Percentiles rank a stretch among this genome's conserved stretches.
Evolutionary conservation across 2,113 vertebrate genomes (phyloP).

Genomic region (Litocranius walleri): DNA sequence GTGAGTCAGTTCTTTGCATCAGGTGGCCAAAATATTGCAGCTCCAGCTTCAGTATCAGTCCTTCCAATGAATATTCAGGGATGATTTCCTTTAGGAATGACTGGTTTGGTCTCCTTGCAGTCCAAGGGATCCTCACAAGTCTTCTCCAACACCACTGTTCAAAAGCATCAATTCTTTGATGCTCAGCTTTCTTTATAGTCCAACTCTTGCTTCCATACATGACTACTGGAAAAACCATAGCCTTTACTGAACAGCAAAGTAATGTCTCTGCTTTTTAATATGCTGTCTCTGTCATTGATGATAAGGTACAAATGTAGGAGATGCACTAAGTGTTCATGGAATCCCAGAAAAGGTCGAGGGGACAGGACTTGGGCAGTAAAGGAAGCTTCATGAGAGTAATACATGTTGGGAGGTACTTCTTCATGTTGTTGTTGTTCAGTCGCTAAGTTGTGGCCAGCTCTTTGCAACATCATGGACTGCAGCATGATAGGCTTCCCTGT

Average conservation of each 20-base stretch:
- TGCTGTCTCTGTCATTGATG: not conserved
- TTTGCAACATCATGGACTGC: not conserved
- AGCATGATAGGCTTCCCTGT: not conserved
- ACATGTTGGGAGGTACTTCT: not conserved
- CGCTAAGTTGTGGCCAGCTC: rapidly evolving
- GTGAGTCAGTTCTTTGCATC: not conserved
- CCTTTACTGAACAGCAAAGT: not conserved
- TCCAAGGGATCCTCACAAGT: not conserved
- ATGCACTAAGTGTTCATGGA: not conserved
- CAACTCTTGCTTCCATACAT: not conserved
- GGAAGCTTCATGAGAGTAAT: not conserved
- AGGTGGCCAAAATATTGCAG: not conserved
- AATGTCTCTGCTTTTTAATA: not conserved
- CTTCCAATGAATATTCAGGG: not conserved
- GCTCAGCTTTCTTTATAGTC: not conserved
- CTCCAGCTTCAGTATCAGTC: not conserved
- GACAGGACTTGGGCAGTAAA: not conserved
- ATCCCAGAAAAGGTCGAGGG: not conserved
- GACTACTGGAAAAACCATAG: not conserved
- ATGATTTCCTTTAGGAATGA: not conserved
- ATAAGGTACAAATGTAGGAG: not conserved
- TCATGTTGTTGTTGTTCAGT: not conserved
- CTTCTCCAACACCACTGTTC: not conserved
- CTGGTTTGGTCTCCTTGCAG: not conserved
- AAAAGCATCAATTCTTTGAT: not conserved